Evolutionary conservation across 2,113 vertebrate genomes (phyloP).

Genomic region (Leucopternis melanops): DNA sequence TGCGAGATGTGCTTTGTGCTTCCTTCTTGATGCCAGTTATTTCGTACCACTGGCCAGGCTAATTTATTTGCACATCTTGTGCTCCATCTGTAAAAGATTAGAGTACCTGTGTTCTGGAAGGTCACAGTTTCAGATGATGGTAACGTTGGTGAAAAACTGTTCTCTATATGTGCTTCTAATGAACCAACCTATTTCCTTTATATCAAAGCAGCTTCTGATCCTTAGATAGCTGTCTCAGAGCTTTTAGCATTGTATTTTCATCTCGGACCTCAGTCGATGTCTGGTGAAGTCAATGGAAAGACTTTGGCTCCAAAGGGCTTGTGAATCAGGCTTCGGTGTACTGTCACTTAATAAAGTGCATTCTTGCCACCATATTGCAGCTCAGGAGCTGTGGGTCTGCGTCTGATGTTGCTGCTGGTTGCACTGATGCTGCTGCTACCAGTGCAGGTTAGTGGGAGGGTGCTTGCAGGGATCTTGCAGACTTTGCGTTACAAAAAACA

Average conservation of each 20-base stretch:
- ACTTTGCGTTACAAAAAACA: accelerated
- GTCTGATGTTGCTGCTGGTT: not conserved
- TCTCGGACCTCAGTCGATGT: not conserved
- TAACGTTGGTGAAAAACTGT: not conserved
- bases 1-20: not conserved
- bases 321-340: accelerated
- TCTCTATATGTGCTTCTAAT: not conserved
- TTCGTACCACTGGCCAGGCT: not conserved
- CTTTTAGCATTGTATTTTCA: not conserved
- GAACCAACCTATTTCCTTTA: not conserved
- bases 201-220: constrained; percentile 32
- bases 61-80: not conserved
- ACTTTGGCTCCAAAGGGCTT: not conserved
- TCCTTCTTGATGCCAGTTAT: not conserved
- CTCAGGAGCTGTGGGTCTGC: not conserved
- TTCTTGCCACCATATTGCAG: not conserved
- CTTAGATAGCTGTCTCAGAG: not conserved
- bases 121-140: not conserved
- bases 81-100: not conserved
- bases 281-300: not conserved
- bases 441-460: not conserved
- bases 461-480: not conserved
- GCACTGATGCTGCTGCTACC: not conserved
- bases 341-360: accelerated
- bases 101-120: not conserved